Base-by-base conservation (phyloP, 1,140 invertebrate genomes). In the Drosophila ironensis region DNA sequence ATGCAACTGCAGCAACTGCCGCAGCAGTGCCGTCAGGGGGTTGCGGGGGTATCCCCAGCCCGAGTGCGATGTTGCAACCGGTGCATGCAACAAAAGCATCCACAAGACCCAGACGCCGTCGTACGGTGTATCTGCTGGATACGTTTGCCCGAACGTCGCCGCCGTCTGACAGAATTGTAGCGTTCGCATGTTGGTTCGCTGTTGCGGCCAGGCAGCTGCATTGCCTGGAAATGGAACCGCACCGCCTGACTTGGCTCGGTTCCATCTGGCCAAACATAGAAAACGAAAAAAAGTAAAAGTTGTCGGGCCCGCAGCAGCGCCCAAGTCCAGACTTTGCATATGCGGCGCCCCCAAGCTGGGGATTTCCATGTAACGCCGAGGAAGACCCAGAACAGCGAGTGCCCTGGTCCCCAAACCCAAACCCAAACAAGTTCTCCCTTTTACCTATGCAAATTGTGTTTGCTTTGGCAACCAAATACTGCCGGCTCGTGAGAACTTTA, bases 211-310 rank as follows among this genome's bases (percentile, higher is more conserved):
- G 71, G 64, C 77, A 82, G 77, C 77, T 82, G 77, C 72, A 82
- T 22, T 44, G 54, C 35, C 50, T 30, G 28, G n/a, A 11, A 30
- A 35, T 12, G 12, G 1, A 35, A 16, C 33, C 14, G 33, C 33
- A 1, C 16, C 60, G 38, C 22, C 53, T 20, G 47, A 14, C 47
- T 60, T 63, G 61, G 54, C 37, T 51, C 50, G 56, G 80, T 84
- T 84, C 78, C 80, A 84, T 63, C 64, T 84, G 78, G 78, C 52
- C 78, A 60, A 86, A 74, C 78, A 84, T 78, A 61, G 73, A 77
- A 84, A 84, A 78, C 69, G 54, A 71, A 73, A 41, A 54, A 70
- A 71, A 60, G 67, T 71, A 71, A 70, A 71, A 60, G 67, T 60
- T 35, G 20, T 30, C 6, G 11, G 9, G n/a, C 19, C 35, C 22